Base-by-base conservation (phyloP, 2,888 invertebrate genomes). In the Carabus problematicus region DNA sequence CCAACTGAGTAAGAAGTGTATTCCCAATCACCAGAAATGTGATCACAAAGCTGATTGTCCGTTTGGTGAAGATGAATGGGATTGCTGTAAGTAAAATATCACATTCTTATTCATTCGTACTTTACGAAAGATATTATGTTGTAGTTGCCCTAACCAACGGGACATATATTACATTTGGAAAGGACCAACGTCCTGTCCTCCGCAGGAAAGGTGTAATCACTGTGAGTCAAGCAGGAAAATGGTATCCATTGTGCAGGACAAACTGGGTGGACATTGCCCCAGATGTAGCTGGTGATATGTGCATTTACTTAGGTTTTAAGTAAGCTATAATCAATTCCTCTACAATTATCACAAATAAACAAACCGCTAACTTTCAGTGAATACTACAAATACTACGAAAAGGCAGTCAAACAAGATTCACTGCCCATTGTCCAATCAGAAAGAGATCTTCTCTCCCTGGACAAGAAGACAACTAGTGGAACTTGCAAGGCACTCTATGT, bases 11-110 rank as follows among this genome's bases (percentile, higher is more conserved):
- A 85, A 86, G 76, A 81, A 79, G 40, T 94, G 94, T 75, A 80
- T 94, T 67, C 82, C 88, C 0, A 75, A 80, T 8, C 77, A 82
- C 47, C 83, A 86, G 72, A 85, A 86, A 14, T 94, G 94, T 76
- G 87, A 94, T 79, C 86, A 85, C 39, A 79, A 77, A 54, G 74
- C 81, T 0, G 89, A 94, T 73, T 94, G 94, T 77, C 82, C 82
- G 14, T 80, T 85, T 72, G 86, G 86, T 29, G 93, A 93, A 82
- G 94, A 94, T 77, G 94, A 94, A 84, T 77, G 85, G 61, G 88
- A 92, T 78, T 94, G 94, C 78, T 87, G 92, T 92, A 81, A 87
- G 90, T 79, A 67, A n/a, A 47, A 19, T 1, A 1, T 6, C 8
- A 58, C 40, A 54, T 6, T 54, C 18, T 6, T 16, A 54, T 14